Evolutionary conservation across 2,888 invertebrate genomes (phyloP).

Genomic region (Lochmaea crataegi): DNA sequence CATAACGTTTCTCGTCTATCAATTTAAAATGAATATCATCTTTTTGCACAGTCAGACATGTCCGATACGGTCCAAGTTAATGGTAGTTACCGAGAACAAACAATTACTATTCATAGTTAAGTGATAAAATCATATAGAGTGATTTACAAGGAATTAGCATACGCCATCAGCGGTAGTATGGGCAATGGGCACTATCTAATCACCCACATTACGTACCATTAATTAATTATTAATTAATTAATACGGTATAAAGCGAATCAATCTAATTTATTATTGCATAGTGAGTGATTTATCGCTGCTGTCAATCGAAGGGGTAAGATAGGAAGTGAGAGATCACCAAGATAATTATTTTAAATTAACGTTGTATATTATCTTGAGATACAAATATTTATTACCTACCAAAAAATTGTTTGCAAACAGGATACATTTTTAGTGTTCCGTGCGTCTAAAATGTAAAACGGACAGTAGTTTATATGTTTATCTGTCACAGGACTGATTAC

Average conservation of each 20-base stretch:
- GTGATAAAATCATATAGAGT: slow-evolving; percentile 62
- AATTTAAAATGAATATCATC: background rate
- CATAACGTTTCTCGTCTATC: no score
- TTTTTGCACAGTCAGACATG: slow-evolving; percentile 18
- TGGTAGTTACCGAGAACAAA: slow-evolving; percentile 42
- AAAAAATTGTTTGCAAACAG: no score
- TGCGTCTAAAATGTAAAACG: no score
- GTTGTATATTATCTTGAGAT: no score
- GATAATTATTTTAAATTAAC: background rate
- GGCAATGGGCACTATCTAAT: slow-evolving; percentile 63
- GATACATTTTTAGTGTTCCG: no score
- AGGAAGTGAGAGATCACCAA: background rate
- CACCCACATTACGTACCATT: slow-evolving; percentile 58
- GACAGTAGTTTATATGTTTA: no score
- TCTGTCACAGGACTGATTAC: no score
- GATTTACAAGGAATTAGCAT: slow-evolving; percentile 66
- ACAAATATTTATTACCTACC: no score
- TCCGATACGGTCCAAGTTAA: slow-evolving; percentile 22
- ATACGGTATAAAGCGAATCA: slow-evolving; percentile 48
- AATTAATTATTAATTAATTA: slow-evolving; percentile 62
- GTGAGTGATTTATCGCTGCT: slow-evolving; percentile 45
- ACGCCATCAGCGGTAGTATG: slow-evolving; percentile 52
- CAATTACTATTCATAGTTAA: slow-evolving; percentile 57
- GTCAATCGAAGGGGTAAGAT: slow-evolving; percentile 34
- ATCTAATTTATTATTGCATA: slow-evolving; percentile 54